A percentile compares a stretch with the other conserved stretches of the same genome.
phyloP scores from a whole-genome alignment of 2,888 invertebrate genomes.

The Ectemnius cavifrons region DNA sequence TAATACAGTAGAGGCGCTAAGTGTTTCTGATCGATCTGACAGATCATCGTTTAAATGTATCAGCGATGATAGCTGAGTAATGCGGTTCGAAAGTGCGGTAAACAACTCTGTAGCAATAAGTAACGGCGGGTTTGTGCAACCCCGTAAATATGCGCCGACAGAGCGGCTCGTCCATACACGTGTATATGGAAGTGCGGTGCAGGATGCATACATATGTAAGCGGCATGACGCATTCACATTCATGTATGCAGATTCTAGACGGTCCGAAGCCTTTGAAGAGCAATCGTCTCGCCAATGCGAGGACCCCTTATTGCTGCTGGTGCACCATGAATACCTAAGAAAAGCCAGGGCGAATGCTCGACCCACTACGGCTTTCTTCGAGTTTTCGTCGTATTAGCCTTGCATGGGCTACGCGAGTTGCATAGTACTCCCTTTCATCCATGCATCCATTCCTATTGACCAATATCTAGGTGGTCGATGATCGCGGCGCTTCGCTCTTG shows the following conservation, averaged over 20 bases:
- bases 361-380: slow-evolving; percentile 17
- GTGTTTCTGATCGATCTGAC: too few species aligned
- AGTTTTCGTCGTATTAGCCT: slow-evolving; percentile 24
- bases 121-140: slow-evolving; percentile 15
- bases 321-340: slow-evolving; percentile 32
- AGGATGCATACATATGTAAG: slow-evolving; percentile 60
- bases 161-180: slow-evolving; percentile 24
- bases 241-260: slow-evolving; percentile 60
- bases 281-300: slow-evolving; percentile 47
- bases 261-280: slow-evolving; percentile 52
- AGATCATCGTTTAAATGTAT: background rate
- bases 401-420: background rate
- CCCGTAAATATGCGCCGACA: slow-evolving; percentile 50
- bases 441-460: background rate
- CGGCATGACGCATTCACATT: slow-evolving; percentile 59
- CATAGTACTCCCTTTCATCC: background rate
- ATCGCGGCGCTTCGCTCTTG: background rate
- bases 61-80: slow-evolving; percentile 14
- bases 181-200: slow-evolving; percentile 22
- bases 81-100: slow-evolving; percentile 26
- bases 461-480: background rate
- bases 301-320: slow-evolving; percentile 38
- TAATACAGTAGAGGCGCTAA: too few species aligned
- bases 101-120: slow-evolving; percentile 19
- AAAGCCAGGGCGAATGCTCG: slow-evolving; percentile 16